Evolutionary conservation across 2,113 vertebrate species (phyloP), one percentile per base, ranked within the genome.

Genomic region (Notothenia rossii): DNA sequence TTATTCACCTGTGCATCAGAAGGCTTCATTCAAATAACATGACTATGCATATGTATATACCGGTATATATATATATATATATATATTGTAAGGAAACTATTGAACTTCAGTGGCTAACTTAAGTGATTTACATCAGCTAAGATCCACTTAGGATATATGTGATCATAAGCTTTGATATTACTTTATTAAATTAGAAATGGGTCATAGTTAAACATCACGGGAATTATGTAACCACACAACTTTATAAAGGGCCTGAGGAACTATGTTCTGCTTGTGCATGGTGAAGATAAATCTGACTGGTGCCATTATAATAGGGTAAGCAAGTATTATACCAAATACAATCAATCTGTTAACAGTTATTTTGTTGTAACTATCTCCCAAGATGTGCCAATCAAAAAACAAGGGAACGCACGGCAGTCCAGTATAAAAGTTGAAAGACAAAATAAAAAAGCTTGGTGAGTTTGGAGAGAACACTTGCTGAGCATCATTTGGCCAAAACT

Each of bases 351-450:
- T 50, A 53, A 82, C 55, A 72, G 54, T 63, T 74, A 82, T 80
- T 56, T 67, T 75, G 68, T 64, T 61, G 13, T 48, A 77, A 45
- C 20, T 77, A 79, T 73, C 76, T 79, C 59, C 63, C 10, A 77
- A 72, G 63, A 83, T 79, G 60, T 77, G 74, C 67, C 55, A 85
- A 79, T 88, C 74, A 81, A 81, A 46, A 63, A 84, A 70, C 46
- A 17, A 69, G 79, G 67, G 71, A 86, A 72, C n/a, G 1, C 1
- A 69, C 68, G 53, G 51, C 65, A 83, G 67, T 75, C 33, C 56
- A 65, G 77, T 60, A 76, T 55, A 61, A 64, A 80, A 69, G 40
- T 6, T 13, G 56, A 51, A 59, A 79, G 61, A 68, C 72, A 79
- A 82, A 85, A 65, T 66, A 83, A 54, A 40, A 36, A 48, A 43